Conservation (phyloP, 2,113 vertebrate genomes). For the Lagenorhynchus albirostris region DNA sequence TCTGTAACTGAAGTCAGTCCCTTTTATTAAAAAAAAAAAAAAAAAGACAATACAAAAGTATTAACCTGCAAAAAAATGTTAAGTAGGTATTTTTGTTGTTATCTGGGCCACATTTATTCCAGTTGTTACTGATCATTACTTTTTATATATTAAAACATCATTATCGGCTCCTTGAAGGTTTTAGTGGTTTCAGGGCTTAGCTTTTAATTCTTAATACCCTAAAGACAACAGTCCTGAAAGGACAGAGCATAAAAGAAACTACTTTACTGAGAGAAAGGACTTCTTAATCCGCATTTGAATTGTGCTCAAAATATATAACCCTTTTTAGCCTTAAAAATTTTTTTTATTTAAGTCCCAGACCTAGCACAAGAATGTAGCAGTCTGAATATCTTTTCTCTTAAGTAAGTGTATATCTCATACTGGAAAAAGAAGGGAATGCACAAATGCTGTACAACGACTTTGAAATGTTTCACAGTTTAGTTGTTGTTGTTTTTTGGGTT, state of each 20-base stretch:
- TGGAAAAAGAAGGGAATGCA: conserved; percentile 31
- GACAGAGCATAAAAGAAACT: conserved; percentile 54
- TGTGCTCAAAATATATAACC: conserved; percentile 68
- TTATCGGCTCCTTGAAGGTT: conserved; percentile 53
- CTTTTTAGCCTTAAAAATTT: conserved; percentile 51
- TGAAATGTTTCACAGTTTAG: conserved; percentile 64
- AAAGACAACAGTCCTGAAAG: conserved; percentile 64
- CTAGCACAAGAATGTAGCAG: conserved; percentile 40
- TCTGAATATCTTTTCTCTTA: conserved; percentile 22
- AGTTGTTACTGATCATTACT: conserved; percentile 56
- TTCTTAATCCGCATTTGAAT: conserved; percentile 65
- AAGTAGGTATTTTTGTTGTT: conserved; percentile 15
- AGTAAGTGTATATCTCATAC: conserved; percentile 44
- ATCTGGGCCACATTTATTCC: conserved; percentile 3
- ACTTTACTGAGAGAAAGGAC: conserved; percentile 54
- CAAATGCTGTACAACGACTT: conserved; percentile 49
- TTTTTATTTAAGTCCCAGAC: conserved; percentile 57
- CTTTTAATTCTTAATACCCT: conserved; percentile 65
- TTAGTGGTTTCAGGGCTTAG: conserved; percentile 56
- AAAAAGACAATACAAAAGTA: neutral
- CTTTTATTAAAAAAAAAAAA: conserved; percentile 10
- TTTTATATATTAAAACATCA: conserved; percentile 61
- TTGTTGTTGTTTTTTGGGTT: neutral
- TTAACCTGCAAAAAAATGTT: conserved; percentile 50
- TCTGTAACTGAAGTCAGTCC: neutral